Evolutionary conservation across 2,113 vertebrate species (phyloP).

Genomic region (Channa maculata): DNA sequence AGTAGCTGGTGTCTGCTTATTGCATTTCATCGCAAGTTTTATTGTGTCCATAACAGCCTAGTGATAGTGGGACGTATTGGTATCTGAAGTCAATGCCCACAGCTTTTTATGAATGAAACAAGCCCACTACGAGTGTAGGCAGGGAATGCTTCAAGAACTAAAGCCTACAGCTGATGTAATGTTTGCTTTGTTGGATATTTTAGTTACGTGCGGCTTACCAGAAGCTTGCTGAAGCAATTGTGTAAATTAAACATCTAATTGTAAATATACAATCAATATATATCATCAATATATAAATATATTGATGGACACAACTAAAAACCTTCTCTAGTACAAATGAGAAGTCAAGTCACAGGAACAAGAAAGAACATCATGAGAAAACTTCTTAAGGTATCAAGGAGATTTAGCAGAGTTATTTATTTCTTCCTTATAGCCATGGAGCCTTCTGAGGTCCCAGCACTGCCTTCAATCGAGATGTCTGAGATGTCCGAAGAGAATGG

Average conservation of each 20-base stretch:
- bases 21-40: background rate
- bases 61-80: background rate
- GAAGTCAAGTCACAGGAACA: too few relatives aligned
- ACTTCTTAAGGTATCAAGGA: too few relatives aligned
- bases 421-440: slow-evolving; percentile 63
- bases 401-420: background rate
- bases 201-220: background rate
- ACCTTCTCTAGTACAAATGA: too few relatives aligned
- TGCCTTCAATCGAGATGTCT: slow-evolving; percentile 41
- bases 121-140: background rate
- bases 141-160: background rate
- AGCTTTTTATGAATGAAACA: slow-evolving; percentile 31
- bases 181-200: background rate
- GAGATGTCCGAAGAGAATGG: slow-evolving; percentile 59
- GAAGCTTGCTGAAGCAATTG: too few relatives aligned
- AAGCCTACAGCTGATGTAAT: background rate
- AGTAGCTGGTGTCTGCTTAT: background rate
- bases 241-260: too few relatives aligned
- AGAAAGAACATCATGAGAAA: too few relatives aligned
- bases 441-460: slow-evolving; percentile 34
- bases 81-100: background rate
- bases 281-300: too few relatives aligned
- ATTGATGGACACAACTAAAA: too few relatives aligned
- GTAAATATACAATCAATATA: too few relatives aligned
- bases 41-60: background rate